Base-by-base conservation (phyloP, 2,113 vertebrate species). In the Polypterus senegalus region DNA sequence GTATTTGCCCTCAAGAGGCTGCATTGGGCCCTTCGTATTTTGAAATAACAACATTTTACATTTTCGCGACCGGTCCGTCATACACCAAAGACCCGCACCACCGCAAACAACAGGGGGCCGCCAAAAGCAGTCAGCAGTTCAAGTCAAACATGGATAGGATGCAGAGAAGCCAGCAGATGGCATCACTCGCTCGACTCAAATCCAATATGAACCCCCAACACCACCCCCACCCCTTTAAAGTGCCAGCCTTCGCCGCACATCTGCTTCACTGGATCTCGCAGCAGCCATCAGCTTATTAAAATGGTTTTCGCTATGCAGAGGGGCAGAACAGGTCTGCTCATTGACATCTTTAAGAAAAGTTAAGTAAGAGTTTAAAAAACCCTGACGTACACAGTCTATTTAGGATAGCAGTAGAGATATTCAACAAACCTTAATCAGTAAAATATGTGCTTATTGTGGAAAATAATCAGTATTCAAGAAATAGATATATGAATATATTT, bases 391-490 rank as follows among this genome's bases (percentile, higher is more conserved):
- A 80, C 61, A 71, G 61, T 67, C 66, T 74, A 79, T 61, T 48
- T 68, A 62, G 66, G 71, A 76, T 65, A 77, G 51, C 71, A 76
- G 72, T 70, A 71, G 59, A 69, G 65, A 73, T 72, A 71, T 66
- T 64, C 62, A 77, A 79, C 64, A 77, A 68, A 74, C 70, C 66
- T 56, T 82, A 57, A 77, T 71, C 68, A 77, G 74, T 79, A 76
- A 82, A 84, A 81, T 78, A 81, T 80, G 83, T 81, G 79, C 76
- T 82, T 79, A 70, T 65, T 67, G 81, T 66, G 72, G 73, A 81
- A 81, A 83, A 81, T 78, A 79, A 70, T 76, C 55, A 70, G 68
- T 66, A 66, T 64, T 65, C 47, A 70, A 74, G 73, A 65, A 65
- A 74, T 67, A 65, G 66, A 64, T 69, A 59, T 60, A 66, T 51